These are phyloP conservation scores for Brachyptera putata DNA, from an alignment of 2,888 invertebrate species.

Conservation along the genomic window DNA sequence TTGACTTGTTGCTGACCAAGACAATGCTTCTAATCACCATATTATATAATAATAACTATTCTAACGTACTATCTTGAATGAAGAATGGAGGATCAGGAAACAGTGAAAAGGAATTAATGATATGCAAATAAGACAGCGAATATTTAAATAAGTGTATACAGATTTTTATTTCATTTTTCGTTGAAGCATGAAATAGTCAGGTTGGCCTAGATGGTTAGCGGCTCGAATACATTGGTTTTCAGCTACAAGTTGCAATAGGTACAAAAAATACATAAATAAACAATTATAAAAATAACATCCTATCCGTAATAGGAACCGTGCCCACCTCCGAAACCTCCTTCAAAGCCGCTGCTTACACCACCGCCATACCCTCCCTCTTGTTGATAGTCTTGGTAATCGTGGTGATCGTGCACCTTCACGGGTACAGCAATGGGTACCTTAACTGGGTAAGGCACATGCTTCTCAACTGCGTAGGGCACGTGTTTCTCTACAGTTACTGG, in stretches of 20 bases:
- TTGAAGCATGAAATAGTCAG: not conserved
- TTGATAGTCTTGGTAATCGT: not conserved
- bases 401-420: conserved; percentile 6
- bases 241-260: not conserved
- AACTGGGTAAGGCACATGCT: conserved; percentile 44
- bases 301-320: not conserved
- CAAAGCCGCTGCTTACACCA: not conserved
- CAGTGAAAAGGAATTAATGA: no score
- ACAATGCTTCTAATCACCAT: no score
- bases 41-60: not conserved
- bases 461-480: conserved; percentile 68
- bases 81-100: no score
- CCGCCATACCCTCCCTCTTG: not conserved
- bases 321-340: not conserved
- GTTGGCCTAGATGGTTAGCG: not conserved
- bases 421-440: conserved; percentile 51
- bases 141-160: not conserved
- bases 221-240: not conserved
- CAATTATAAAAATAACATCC: not conserved
- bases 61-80: not conserved
- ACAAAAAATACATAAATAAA: not conserved
- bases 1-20: no score
- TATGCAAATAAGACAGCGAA: not conserved
- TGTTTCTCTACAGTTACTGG: conserved; percentile 54
- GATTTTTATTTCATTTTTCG: not conserved